Percentiles rank a stretch among this genome's conserved stretches.
phyloP scores from a whole-genome alignment of 1,140 invertebrate genomes.

The Colletes latitarsis region DNA sequence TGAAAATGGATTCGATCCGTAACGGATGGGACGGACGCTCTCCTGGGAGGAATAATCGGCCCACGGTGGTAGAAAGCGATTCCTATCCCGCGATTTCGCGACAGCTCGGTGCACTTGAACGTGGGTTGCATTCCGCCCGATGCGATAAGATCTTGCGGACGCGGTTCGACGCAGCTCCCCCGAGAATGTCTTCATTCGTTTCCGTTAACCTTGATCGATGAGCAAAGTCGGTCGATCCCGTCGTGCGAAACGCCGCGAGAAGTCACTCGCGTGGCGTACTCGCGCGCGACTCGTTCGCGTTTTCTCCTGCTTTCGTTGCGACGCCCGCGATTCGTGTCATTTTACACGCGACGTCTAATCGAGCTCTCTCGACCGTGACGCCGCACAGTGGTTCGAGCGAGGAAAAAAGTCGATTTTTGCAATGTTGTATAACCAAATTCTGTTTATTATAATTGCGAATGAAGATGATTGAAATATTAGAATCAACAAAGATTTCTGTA shows the following conservation, averaged over 20 bases:
- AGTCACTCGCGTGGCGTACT: background rate
- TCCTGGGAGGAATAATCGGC: too few species aligned
- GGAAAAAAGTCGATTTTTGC: too few species aligned
- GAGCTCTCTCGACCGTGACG: conserved; percentile 33
- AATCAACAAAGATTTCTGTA: too few species aligned
- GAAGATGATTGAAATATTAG: too few species aligned
- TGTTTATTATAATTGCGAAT: too few species aligned
- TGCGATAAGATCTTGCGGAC: background rate
- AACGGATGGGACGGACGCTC: too few species aligned
- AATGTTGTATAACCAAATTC: too few species aligned
- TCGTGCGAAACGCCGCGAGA: background rate
- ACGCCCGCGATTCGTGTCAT: conserved; percentile 13
- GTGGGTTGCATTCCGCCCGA: background rate
- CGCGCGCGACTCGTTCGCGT: background rate
- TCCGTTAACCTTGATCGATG: conserved; percentile 5
- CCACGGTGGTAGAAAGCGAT: background rate
- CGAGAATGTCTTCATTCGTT: background rate
- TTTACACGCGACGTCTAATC: conserved; percentile 21
- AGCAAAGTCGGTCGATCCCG: background rate
- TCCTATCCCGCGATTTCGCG: background rate
- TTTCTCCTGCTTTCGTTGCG: conserved; percentile 56
- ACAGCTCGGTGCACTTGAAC: conserved; percentile 10
- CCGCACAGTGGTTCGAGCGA: too few species aligned
- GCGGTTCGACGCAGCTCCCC: background rate
- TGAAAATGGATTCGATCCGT: too few species aligned